Percentiles rank a stretch among this genome's conserved stretches.
phyloP scores from a whole-genome alignment of 2,888 invertebrate species.

The Spodoptera picta region DNA sequence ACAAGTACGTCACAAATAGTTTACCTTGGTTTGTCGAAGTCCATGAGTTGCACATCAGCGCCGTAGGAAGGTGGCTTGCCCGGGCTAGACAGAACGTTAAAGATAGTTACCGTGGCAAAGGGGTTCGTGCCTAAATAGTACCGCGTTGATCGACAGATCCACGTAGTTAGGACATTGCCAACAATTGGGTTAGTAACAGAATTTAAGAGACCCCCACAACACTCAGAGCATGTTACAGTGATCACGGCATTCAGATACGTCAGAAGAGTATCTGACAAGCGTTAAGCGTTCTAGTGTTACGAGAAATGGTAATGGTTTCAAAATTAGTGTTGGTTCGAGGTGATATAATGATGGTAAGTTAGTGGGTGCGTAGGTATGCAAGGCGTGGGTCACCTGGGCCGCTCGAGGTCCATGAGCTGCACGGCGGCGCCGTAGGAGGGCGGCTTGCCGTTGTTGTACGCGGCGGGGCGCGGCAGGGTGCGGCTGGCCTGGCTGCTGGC shows the following conservation, averaged over 20 bases:
- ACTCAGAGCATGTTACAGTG: slow-evolving; percentile 3
- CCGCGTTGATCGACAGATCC: slow-evolving; percentile 10
- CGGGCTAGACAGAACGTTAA: slow-evolving; percentile 53
- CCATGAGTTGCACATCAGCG: slow-evolving; percentile 56
- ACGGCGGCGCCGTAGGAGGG: slow-evolving; percentile 89
- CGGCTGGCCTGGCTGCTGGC: slow-evolving; percentile 86
- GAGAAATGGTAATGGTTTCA: neutral
- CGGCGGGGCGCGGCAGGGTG: slow-evolving; percentile 87
- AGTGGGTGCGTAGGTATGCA: neutral
- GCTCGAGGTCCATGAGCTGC: slow-evolving; percentile 85
- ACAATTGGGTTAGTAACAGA: slow-evolving; percentile 12
- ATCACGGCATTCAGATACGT: slow-evolving; percentile 9
- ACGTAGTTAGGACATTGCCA: slow-evolving; percentile 4
- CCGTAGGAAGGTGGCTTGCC: slow-evolving; percentile 51
- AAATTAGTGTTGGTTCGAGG: neutral
- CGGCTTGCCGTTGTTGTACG: slow-evolving; percentile 90
- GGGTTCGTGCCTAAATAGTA: slow-evolving; percentile 4
- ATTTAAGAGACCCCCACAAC: slow-evolving; percentile 1
- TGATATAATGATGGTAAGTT: neutral
- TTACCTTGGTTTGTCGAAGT: slow-evolving; percentile 51
- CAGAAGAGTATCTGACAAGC: slow-evolving; percentile 8
- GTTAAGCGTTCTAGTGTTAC: slow-evolving; percentile 2
- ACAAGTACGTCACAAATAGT: slow-evolving; percentile 38
- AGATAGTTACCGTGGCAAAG: slow-evolving; percentile 43
- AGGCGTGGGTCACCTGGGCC: slow-evolving; percentile 64